These are phyloP conservation scores for Lagria hirta DNA, from an alignment of 2,888 invertebrate genomes.

Conservation along the genomic window DNA sequence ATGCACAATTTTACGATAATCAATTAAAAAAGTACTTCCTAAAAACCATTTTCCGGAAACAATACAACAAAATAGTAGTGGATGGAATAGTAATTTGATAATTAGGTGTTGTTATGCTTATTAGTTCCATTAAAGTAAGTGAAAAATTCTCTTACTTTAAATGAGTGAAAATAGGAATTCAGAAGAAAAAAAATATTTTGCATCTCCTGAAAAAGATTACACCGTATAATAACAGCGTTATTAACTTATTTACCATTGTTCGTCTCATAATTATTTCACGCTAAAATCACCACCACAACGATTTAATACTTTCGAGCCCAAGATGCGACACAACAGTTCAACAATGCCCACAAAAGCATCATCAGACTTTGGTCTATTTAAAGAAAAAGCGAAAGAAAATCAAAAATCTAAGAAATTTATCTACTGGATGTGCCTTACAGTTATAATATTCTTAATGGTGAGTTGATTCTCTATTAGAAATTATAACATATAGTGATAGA, in stretches of 20 bases:
- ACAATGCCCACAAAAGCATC: slow-evolving; percentile 31
- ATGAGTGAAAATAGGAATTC: slow-evolving; percentile 15
- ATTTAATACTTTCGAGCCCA: slow-evolving; percentile 14
- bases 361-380: slow-evolving; percentile 41
- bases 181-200: slow-evolving; percentile 9
- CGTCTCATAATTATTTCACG: slow-evolving; percentile 20
- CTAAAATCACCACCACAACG: slow-evolving; percentile 15
- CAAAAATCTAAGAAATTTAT: slow-evolving; percentile 27
- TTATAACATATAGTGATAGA: too few relatives aligned
- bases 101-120: too few relatives aligned
- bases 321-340: slow-evolving; percentile 3
- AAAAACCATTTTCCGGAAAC: too few relatives aligned
- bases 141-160: too few relatives aligned
- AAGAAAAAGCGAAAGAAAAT: slow-evolving; percentile 31
- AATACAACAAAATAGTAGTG: too few relatives aligned
- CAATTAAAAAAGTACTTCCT: too few relatives aligned
- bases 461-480: slow-evolving; percentile 28
- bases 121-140: too few relatives aligned
- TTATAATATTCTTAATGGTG: slow-evolving; percentile 37
- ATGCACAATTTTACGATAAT: too few relatives aligned
- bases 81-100: too few relatives aligned
- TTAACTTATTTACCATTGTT: slow-evolving; percentile 17
- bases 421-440: slow-evolving; percentile 29
- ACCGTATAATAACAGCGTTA: slow-evolving; percentile 13
- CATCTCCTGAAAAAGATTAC: too few relatives aligned